These are phyloP conservation scores for Scomber colias DNA, from an alignment of 2,113 vertebrate species.

Conservation along the genomic window DNA sequence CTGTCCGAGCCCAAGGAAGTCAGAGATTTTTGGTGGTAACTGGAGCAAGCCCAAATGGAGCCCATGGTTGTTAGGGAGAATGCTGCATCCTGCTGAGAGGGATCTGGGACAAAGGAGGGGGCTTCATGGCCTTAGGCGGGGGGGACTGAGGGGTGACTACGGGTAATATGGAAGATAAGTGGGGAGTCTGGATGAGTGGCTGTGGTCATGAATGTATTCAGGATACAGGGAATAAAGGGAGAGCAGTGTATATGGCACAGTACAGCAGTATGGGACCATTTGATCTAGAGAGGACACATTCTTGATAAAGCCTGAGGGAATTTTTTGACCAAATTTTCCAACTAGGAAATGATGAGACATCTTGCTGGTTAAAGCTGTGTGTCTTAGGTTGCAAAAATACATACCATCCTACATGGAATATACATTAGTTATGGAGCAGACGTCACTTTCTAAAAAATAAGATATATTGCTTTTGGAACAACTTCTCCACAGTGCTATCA, in stretches of 20 bases:
- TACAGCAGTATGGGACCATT: background rate
- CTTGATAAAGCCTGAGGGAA: background rate
- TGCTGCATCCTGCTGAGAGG: slow-evolving; percentile 65
- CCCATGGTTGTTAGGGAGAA: slow-evolving; percentile 69
- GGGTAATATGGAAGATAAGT: slow-evolving; percentile 71
- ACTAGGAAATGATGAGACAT: background rate
- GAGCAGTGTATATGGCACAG: background rate
- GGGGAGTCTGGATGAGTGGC: slow-evolving; percentile 58
- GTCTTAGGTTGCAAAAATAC: background rate
- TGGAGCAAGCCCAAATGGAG: slow-evolving; percentile 76
- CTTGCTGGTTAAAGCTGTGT: slow-evolving; percentile 1
- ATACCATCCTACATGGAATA: background rate
- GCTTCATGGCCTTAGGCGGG: slow-evolving; percentile 40
- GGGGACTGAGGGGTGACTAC: slow-evolving; percentile 52
- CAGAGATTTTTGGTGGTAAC: slow-evolving; percentile 58
- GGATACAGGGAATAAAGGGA: slow-evolving; percentile 56
- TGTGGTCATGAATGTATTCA: slow-evolving; percentile 65
- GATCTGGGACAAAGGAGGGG: slow-evolving; percentile 77
- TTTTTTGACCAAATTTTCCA: slow-evolving; percentile 6
- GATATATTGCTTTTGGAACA: too few species aligned
- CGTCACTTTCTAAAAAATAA: too few species aligned
- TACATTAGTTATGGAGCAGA: background rate
- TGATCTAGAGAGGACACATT: slow-evolving; percentile 20
- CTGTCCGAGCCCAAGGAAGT: slow-evolving; percentile 24
- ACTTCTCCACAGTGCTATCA: too few species aligned